Base-by-base conservation (phyloP, 2,113 vertebrate genomes). In the Leptocoma aspasia region DNA sequence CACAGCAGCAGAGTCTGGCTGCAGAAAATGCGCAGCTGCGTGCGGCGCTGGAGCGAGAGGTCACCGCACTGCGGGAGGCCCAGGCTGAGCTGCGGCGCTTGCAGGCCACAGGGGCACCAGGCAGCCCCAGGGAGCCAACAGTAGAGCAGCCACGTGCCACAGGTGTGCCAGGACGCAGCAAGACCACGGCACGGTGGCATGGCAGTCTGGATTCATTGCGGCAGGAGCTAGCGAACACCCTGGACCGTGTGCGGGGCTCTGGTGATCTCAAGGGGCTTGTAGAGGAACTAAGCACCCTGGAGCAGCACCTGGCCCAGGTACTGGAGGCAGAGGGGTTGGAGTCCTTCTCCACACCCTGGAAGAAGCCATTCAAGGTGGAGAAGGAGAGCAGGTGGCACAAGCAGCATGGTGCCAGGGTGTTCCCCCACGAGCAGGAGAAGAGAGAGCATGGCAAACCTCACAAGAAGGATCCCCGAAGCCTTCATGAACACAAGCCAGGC, bases 41-140 rank as follows among this genome's bases (percentile, higher is more conserved):
- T 0, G 89, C 64, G 0, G 96, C 97, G 0, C 87, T 98, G 84
- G 98, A 96, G 96, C 97, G 52, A 66, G 98, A 99, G 27, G 93
- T 97, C 35, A 90, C 98, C 0, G 97, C 97, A 3, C 97, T 99
- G 73, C 93, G 54, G 3, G 92, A 95, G 2, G 96, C 99, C 41
- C 98, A 96, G 81, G 97, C 96, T 2, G 98, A 99, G 93, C 90
- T 99, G 92, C 98, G 96, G 94, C 97, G 73, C 69, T 96, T 99
- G 79, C 98, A 92, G 97, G 61, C 96, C 92, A 6, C 89, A 86
- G 75, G 97, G 90, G 24, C 91, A 52, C 35, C 53, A 27, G 95
- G 97, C 94, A 89, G 75, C 53, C 6, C 79, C 6, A 1, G 70
- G 47, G 56, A 82, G 6, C 89, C 78, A 3, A 52, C 10, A 0